phyloP scores from a whole-genome alignment of 2,888 invertebrate species.

The Sesia apiformis region DNA sequence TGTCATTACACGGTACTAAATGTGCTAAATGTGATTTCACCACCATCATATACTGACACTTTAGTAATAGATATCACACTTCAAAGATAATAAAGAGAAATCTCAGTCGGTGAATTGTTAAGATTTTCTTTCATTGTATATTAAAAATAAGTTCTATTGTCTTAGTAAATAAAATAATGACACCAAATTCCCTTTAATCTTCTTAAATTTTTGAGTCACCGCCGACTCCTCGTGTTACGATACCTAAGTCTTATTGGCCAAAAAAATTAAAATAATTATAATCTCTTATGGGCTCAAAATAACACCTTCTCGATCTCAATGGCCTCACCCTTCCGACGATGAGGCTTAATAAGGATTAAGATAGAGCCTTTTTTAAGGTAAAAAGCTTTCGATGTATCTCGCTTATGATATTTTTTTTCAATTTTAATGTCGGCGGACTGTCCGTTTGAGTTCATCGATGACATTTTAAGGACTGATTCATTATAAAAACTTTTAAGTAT shows the following conservation, averaged over 20 bases:
- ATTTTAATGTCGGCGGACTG: constrained; percentile 26
- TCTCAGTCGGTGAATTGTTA: too few species aligned
- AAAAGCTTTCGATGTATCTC: constrained; percentile 65
- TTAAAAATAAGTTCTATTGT: too few species aligned
- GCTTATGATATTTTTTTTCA: constrained; percentile 31
- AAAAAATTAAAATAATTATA: constrained; percentile 37
- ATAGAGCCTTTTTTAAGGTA: constrained; percentile 62
- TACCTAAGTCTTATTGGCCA: constrained; percentile 26
- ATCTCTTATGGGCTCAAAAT: constrained; percentile 56
- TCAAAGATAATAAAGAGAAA: too few species aligned
- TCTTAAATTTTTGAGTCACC: constrained; percentile 25
- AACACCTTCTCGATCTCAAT: constrained; percentile 60
- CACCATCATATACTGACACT: neutral
- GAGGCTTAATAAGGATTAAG: constrained; percentile 69
- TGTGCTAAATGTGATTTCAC: constrained; percentile 38
- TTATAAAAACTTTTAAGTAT: neutral
- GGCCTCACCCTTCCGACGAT: constrained; percentile 50
- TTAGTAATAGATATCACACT: neutral
- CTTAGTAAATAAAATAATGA: neutral
- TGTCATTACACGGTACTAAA: constrained; percentile 65
- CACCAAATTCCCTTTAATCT: constrained; percentile 24
- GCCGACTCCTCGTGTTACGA: constrained; percentile 56
- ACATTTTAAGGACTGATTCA: neutral
- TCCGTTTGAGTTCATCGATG: constrained; percentile 1
- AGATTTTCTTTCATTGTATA: too few species aligned